Percentiles rank a stretch among this genome's conserved stretches.
Conservation (phyloP, 2,888 invertebrate genomes). For the Drosophila parthenogenetica region DNA sequence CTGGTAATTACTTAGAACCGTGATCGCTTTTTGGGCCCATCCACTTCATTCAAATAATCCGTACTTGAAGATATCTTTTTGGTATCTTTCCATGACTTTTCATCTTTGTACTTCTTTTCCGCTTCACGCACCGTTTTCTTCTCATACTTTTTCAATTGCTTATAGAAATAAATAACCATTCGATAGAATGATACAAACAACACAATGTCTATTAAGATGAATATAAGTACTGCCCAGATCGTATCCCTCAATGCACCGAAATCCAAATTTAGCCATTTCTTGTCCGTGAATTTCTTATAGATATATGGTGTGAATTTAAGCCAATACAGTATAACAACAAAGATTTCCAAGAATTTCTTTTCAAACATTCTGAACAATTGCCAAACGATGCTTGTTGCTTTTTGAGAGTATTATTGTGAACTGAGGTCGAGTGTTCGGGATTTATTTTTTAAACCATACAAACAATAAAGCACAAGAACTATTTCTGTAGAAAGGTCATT, state of each 20-base stretch:
- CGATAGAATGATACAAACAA: slow-evolving; percentile 8
- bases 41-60: neutral
- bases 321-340: slow-evolving; percentile 28
- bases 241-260: slow-evolving; percentile 9
- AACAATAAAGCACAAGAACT: neutral
- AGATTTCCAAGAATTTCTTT: slow-evolving; percentile 29
- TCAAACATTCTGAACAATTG: slow-evolving; percentile 30
- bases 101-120: neutral
- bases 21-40: neutral
- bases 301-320: slow-evolving; percentile 3
- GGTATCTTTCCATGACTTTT: slow-evolving; percentile 3
- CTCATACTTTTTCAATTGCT: slow-evolving; percentile 4
- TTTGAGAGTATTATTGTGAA: neutral
- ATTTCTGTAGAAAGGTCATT: neutral
- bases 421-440: neutral
- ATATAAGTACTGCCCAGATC: slow-evolving; percentile 16
- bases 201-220: slow-evolving; percentile 7
- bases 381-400: neutral
- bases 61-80: neutral
- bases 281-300: neutral
- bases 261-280: slow-evolving; percentile 4
- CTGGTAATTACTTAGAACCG: no score
- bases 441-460: no score
- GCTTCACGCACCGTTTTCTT: neutral
- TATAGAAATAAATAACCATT: slow-evolving; percentile 20